Conservation (phyloP, 2,113 vertebrate genomes). For the Ammodytes dubius region DNA sequence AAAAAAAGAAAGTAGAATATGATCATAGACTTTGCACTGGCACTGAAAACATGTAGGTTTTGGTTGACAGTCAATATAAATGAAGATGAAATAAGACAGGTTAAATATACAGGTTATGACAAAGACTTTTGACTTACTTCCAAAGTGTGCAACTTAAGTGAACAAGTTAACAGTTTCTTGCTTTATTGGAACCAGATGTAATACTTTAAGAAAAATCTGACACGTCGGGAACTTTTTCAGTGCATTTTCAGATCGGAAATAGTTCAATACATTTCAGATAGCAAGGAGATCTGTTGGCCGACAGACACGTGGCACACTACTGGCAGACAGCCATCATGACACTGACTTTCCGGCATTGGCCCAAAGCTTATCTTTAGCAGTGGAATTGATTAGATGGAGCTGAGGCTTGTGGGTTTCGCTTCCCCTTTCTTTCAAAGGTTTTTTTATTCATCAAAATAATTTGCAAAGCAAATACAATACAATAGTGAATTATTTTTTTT, state of each 20-base stretch:
- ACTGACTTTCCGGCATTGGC: neutral
- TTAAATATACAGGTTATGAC: no score
- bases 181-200: neutral
- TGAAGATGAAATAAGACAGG: neutral
- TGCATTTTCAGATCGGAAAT: neutral
- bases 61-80: neutral
- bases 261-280: neutral
- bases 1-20: neutral
- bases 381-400: conserved; percentile 5
- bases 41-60: neutral
- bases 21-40: neutral
- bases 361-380: neutral
- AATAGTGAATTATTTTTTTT: no score
- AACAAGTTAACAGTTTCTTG: neutral
- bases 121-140: no score
- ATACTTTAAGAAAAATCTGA: neutral
- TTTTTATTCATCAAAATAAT: no score
- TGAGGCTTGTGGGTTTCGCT: neutral
- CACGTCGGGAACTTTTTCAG: neutral
- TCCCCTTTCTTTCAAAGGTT: neutral
- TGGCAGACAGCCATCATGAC: neutral
- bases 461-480: no score
- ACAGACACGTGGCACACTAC: neutral
- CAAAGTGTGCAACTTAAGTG: no score
- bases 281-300: neutral